Evolutionary conservation across 2,888 invertebrate genomes (phyloP).

Genomic region (Hypena proboscidalis): DNA sequence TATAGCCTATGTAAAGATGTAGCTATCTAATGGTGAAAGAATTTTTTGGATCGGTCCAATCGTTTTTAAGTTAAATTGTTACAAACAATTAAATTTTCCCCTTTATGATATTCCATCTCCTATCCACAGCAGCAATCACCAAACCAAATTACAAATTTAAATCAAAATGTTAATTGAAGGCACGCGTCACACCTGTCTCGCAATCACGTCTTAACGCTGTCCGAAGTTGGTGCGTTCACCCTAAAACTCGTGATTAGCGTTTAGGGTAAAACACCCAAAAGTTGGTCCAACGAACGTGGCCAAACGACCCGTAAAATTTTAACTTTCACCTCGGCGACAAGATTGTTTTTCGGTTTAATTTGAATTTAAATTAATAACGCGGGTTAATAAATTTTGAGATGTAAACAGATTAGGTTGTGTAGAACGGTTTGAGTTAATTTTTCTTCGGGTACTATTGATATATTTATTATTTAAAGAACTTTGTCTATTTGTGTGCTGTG

Average conservation of each 20-base stretch:
- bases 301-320: slow-evolving; percentile 56
- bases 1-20: too few relatives aligned
- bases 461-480: not conserved
- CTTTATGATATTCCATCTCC: too few relatives aligned
- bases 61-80: too few relatives aligned
- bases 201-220: slow-evolving; percentile 53
- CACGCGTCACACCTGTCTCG: slow-evolving; percentile 48
- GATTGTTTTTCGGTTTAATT: slow-evolving; percentile 47
- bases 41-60: too few relatives aligned
- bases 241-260: slow-evolving; percentile 49
- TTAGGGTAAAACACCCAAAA: slow-evolving; percentile 44
- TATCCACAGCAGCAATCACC: too few relatives aligned
- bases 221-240: slow-evolving; percentile 48
- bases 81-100: too few relatives aligned
- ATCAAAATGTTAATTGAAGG: slow-evolving; percentile 44
- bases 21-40: too few relatives aligned
- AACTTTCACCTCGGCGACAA: slow-evolving; percentile 37
- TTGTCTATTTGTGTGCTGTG: too few relatives aligned
- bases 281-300: slow-evolving; percentile 51
- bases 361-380: slow-evolving; percentile 40
- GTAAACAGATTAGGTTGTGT: not conserved
- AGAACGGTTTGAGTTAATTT: too few relatives aligned
- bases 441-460: too few relatives aligned
- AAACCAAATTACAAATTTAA: slow-evolving; percentile 46
- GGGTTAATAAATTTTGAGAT: slow-evolving; percentile 26